Evolutionary conservation across 2,888 invertebrate species (phyloP), one percentile per base, ranked within the genome.

Genomic region (Cremastobaeus sp.): DNA sequence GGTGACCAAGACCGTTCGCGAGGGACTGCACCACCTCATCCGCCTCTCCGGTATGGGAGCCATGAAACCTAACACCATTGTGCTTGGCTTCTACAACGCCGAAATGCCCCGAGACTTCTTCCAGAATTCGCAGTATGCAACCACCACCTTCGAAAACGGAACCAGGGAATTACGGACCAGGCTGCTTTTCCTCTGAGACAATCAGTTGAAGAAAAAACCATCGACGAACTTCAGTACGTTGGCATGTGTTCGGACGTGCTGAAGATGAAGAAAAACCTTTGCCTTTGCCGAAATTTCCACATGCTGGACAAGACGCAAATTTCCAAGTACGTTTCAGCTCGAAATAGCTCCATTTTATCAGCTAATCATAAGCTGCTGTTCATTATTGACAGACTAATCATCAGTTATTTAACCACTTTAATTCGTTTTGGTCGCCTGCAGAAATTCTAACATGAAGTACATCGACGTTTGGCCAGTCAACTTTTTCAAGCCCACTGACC

Each of bases 401-500:
- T n/a, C n/a, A n/a, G n/a, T n/a, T n/a, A n/a, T n/a, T n/a, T n/a
- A n/a, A n/a, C n/a, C n/a, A n/a, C n/a, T n/a, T n/a, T n/a, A n/a
- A n/a, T n/a, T n/a, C n/a, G n/a, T n/a, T n/a, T n/a, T n/a, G n/a
- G 62, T 52, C 34, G 35, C 45, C 39, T 76, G 3, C 11, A 93
- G 93, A 39, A 91, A 90, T 11, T 89, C 90, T 0, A 88, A 90
- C 54, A 90, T 93, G 18, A 91, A 92, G 77, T 96, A 93, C 88
- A 96, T 99, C 65, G 99, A 99, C 89, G 97, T 99, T 2, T 99
- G 99, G 99, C 96, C 99, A 0, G 94, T 98, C 1, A 98, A 99
- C 86, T 92, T 97, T 77, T 92, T 98, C 77, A 90, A 92, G 82
- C 96, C 93, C 73, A 92, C 89, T 69, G 92, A 92, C 86, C 93